phyloP scores from a whole-genome alignment of 2,888 invertebrate species.

The Lasiommata megera region DNA sequence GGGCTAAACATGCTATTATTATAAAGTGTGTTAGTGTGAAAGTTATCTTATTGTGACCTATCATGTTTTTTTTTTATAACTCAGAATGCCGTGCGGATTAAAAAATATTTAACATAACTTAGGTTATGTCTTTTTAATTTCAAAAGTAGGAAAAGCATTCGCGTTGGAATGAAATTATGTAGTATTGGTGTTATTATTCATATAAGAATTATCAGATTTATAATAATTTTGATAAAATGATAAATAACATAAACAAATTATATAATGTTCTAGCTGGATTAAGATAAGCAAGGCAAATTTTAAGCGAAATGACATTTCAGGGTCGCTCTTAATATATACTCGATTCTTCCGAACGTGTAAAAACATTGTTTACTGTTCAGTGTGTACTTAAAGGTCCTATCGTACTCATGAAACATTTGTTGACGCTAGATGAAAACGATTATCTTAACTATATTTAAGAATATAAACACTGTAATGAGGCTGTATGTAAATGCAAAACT shows the following conservation, averaged over 20 bases:
- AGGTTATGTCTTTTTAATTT: conserved; percentile 4
- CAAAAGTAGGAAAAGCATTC: background rate
- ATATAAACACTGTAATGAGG: too few relatives aligned
- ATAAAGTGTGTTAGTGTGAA: conserved; percentile 35
- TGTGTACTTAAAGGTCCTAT: background rate
- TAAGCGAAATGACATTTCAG: conserved; percentile 33
- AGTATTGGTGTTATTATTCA: background rate
- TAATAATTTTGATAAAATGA: conserved; percentile 5
- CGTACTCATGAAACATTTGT: too few relatives aligned
- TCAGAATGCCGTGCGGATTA: conserved; percentile 9
- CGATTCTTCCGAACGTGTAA: conserved; percentile 18
- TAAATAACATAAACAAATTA: conserved; percentile 5
- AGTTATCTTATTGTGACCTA: conserved; percentile 31
- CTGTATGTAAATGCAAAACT: too few relatives aligned
- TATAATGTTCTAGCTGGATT: conserved; percentile 13
- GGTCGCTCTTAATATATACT: conserved; percentile 26
- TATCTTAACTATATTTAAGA: too few relatives aligned
- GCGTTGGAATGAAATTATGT: too few relatives aligned
- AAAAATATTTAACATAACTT: conserved; percentile 7
- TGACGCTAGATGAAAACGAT: too few relatives aligned
- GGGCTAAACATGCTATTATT: conserved; percentile 47
- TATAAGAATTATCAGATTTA: background rate
- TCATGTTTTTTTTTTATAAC: conserved; percentile 9
- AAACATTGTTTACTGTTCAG: conserved; percentile 6
- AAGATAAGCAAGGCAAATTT: conserved; percentile 24